Conservation (phyloP, 2,888 invertebrate species). For the Opisthograptis luteolata region DNA sequence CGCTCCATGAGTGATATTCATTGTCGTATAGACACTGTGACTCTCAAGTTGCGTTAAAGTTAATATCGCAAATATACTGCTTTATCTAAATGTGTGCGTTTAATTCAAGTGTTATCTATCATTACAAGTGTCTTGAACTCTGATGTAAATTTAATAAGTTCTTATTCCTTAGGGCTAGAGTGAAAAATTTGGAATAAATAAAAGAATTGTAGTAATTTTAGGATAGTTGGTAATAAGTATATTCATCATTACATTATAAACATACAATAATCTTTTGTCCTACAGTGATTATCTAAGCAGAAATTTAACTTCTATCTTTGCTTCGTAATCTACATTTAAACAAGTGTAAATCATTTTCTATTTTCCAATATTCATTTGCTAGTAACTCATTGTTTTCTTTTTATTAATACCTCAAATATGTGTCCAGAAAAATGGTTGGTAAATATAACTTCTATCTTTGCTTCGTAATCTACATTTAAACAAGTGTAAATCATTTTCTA, state of each 20-base stretch:
- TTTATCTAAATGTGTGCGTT: conserved; percentile 47
- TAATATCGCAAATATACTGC: conserved; percentile 45
- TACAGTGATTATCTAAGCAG: conserved; percentile 73
- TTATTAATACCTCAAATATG: conserved; percentile 3
- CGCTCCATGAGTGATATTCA: conserved; percentile 40
- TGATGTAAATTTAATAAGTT: too few species aligned
- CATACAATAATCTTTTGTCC: conserved; percentile 71
- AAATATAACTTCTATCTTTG: too few species aligned
- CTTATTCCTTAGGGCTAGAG: too few species aligned
- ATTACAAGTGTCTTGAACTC: not conserved
- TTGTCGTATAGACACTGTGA: conserved; percentile 33
- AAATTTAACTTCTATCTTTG: conserved; percentile 58
- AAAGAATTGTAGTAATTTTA: conserved; percentile 11
- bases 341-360: conserved; percentile 30
- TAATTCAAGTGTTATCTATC: conserved; percentile 39
- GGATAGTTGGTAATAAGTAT: conserved; percentile 49
- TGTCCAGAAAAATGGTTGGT: conserved; percentile 7
- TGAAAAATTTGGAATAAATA: conserved; percentile 7
- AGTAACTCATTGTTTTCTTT: conserved; percentile 2
- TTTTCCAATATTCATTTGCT: conserved; percentile 29
- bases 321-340: conserved; percentile 39
- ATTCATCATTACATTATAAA: conserved; percentile 76
- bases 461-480: too few species aligned
- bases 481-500: conserved; percentile 31
- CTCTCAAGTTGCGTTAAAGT: conserved; percentile 35